Percentiles rank a stretch among this genome's conserved stretches.
phyloP scores from a whole-genome alignment of 2,888 invertebrate species.

The Ormyrus labotus region DNA sequence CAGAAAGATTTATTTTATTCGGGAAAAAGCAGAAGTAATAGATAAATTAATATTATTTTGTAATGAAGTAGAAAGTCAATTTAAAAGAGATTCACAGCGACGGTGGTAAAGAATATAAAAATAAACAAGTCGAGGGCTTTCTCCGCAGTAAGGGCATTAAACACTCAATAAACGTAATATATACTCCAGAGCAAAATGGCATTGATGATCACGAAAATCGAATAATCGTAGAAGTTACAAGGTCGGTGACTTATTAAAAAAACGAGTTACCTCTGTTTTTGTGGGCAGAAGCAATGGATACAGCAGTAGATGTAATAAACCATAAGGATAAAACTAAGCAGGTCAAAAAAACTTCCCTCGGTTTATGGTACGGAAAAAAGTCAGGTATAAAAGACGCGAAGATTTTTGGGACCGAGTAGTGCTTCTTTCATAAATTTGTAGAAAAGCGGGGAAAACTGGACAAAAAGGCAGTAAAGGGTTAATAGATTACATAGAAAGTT shows the following conservation, averaged over 20 bases:
- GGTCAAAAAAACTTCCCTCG: no score
- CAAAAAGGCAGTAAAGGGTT: slow-evolving; percentile 14
- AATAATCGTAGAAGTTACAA: slow-evolving; percentile 50
- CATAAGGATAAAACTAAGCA: no score
- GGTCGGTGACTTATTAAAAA: slow-evolving; percentile 54
- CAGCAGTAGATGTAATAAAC: slow-evolving; percentile 20
- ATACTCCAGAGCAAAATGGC: slow-evolving; percentile 23
- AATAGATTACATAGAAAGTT: no score
- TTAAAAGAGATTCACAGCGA: slow-evolving; percentile 59
- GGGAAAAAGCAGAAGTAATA: slow-evolving; percentile 23
- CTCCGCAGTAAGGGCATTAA: slow-evolving; percentile 55
- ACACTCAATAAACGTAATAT: slow-evolving; percentile 42
- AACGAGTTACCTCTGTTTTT: slow-evolving; percentile 46
- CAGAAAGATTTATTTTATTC: not conserved
- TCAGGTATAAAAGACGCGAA: slow-evolving; percentile 42
- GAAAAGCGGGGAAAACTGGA: not conserved
- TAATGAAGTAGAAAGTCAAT: slow-evolving; percentile 20
- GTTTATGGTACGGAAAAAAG: slow-evolving; percentile 18
- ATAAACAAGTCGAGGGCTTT: slow-evolving; percentile 49
- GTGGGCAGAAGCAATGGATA: slow-evolving; percentile 56
- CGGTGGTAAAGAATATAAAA: slow-evolving; percentile 59
- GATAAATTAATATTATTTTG: slow-evolving; percentile 42
- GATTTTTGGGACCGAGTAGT: slow-evolving; percentile 54
- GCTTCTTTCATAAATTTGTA: slow-evolving; percentile 47
- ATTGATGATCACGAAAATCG: slow-evolving; percentile 10